Evolutionary conservation across 2,797 vertebrate species (phyloP).

Genomic region (Enteromius trimaculatus): DNA sequence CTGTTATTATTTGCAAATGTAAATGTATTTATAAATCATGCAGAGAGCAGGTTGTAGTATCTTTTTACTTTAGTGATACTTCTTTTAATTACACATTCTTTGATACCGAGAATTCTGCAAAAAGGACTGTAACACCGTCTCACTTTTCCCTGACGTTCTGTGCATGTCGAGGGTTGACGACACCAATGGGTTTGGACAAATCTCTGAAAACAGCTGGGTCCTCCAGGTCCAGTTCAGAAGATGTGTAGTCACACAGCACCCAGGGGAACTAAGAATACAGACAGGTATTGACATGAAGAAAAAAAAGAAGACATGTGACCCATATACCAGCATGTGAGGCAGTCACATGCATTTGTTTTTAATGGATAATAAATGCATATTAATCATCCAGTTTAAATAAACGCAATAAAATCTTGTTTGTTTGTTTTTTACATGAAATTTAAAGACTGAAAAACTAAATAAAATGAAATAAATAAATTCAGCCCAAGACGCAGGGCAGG

Average conservation of each 20-base stretch:
- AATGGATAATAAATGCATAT: background rate
- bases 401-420: background rate
- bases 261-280: slow-evolving; percentile 88
- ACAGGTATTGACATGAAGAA: slow-evolving; percentile 2
- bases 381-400: background rate
- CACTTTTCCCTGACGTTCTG: slow-evolving; percentile 95
- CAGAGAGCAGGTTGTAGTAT: background rate
- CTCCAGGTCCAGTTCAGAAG: slow-evolving; percentile 86
- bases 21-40: background rate
- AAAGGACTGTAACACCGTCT: slow-evolving; percentile 65
- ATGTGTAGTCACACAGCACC: slow-evolving; percentile 92
- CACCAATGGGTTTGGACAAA: slow-evolving; percentile 95
- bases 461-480: background rate
- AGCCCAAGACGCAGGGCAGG: background rate
- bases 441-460: background rate
- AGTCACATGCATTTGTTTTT: background rate
- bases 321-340: background rate
- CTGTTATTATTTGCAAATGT: background rate
- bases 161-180: slow-evolving; percentile 92
- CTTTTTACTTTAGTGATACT: background rate
- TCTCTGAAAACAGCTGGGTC: slow-evolving; percentile 90
- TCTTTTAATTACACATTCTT: background rate
- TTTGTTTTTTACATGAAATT: background rate
- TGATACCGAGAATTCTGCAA: background rate
- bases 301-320: background rate